Evolutionary conservation across 2,888 invertebrate species (phyloP).

Genomic region (Xylota sylvarum): DNA sequence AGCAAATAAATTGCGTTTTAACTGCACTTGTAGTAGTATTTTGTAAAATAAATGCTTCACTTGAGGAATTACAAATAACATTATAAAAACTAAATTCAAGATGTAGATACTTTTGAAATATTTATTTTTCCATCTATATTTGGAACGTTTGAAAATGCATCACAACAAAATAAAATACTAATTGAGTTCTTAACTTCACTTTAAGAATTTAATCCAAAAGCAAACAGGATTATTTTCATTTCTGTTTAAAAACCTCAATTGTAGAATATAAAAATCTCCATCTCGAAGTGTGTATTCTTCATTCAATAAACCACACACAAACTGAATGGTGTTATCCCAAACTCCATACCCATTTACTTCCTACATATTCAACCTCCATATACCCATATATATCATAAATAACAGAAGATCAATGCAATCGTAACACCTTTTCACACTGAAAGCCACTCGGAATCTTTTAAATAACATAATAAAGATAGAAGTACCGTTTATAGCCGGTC

Average conservation of each 20-base stretch:
- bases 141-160: not conserved
- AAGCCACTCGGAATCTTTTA: conserved; percentile 27
- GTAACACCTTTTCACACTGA: conserved; percentile 65
- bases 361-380: conserved; percentile 53
- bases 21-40: conserved; percentile 9
- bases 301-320: conserved; percentile 51
- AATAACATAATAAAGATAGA: conserved; percentile 41
- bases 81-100: not conserved
- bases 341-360: conserved; percentile 64
- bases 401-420: conserved; percentile 72
- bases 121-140: not conserved
- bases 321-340: conserved; percentile 50
- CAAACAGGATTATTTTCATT: not conserved
- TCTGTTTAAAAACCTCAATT: not conserved
- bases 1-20: not conserved
- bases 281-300: conserved; percentile 17
- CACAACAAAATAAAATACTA: not conserved
- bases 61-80: not conserved
- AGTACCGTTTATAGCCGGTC: conserved; percentile 68
- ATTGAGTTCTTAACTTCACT: not conserved
- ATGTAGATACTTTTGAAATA: not conserved
- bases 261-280: conserved; percentile 19
- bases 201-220: not conserved
- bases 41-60: not conserved
- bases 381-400: conserved; percentile 53